These are phyloP conservation scores for Pheosia tremula DNA, from an alignment of 2,888 invertebrate species.

Conservation along the genomic window DNA sequence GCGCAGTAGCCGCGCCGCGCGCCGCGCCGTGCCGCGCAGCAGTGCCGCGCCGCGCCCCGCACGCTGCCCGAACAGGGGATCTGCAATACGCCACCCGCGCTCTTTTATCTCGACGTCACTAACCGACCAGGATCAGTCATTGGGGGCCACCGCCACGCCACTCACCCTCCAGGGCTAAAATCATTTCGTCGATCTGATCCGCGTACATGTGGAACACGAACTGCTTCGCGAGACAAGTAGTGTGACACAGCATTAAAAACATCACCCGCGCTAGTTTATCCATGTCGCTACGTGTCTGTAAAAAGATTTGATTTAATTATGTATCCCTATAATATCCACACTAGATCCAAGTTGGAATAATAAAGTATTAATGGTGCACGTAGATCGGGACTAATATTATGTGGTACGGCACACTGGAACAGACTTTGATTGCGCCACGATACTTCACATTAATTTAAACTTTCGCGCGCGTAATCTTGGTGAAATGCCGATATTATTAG, in stretches of 20 bases:
- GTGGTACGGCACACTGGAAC: too few species aligned
- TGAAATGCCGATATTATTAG: too few species aligned
- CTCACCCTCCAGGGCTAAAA: conserved; percentile 34
- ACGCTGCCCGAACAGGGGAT: conserved; percentile 34
- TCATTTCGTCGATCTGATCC: conserved; percentile 26
- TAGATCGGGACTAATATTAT: too few species aligned
- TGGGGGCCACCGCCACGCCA: neutral
- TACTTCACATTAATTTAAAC: too few species aligned
- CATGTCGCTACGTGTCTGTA: conserved; percentile 59
- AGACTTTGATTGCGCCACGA: too few species aligned
- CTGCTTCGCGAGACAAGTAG: conserved; percentile 67
- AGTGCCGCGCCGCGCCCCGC: conserved; percentile 9
- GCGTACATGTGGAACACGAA: conserved; percentile 50
- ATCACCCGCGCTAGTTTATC: conserved; percentile 63
- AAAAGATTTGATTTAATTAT: neutral
- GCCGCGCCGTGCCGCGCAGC: conserved; percentile 33
- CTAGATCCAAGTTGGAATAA: too few species aligned
- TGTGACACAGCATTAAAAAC: conserved; percentile 69
- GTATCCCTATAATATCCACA: neutral
- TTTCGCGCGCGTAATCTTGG: too few species aligned
- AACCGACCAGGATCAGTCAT: too few species aligned
- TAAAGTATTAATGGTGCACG: too few species aligned
- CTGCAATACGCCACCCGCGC: conserved; percentile 19
- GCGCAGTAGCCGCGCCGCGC: conserved; percentile 34
- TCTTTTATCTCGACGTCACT: too few species aligned